Evolutionary conservation across 2,113 vertebrate genomes (phyloP).

Genomic region (Chascanopsetta lugubris): DNA sequence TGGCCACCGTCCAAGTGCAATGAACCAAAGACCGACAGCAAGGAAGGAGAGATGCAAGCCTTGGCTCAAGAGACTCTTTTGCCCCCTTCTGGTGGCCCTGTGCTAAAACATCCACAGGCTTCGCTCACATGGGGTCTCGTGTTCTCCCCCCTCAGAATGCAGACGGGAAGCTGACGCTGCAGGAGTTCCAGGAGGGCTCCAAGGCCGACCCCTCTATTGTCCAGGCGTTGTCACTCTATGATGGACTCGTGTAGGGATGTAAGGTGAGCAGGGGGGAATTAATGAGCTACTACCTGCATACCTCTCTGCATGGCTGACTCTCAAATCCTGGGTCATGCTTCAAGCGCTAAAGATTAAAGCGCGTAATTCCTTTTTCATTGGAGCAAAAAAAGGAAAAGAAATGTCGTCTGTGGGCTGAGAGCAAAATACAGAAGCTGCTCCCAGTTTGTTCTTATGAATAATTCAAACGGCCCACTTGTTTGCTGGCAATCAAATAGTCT

Average conservation of each 20-base stretch:
- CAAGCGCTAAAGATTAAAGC: constrained; percentile 15
- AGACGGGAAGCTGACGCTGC: constrained; percentile 94
- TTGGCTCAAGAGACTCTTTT: constrained; percentile 35
- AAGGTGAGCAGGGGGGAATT: constrained; percentile 80
- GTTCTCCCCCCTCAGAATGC: constrained; percentile 85
- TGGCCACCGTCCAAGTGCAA: constrained; percentile 49
- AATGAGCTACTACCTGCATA: constrained; percentile 29
- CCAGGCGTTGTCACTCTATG: constrained; percentile 96
- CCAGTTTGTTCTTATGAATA: constrained; percentile 74
- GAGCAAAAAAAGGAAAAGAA: constrained; percentile 19
- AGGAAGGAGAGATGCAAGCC: neutral
- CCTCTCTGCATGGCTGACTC: constrained; percentile 12
- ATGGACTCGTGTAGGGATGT: constrained; percentile 93
- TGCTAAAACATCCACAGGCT: constrained; percentile 19
- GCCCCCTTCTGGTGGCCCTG: constrained; percentile 67
- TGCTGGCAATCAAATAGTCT: constrained; percentile 74
- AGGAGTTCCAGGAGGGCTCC: constrained; percentile 98
- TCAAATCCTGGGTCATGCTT: constrained; percentile 20
- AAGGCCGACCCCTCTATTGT: constrained; percentile 98
- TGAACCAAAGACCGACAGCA: constrained; percentile 48
- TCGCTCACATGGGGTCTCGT: constrained; percentile 19
- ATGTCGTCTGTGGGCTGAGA: constrained; percentile 26
- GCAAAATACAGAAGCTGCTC: constrained; percentile 56
- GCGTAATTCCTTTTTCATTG: constrained; percentile 21
- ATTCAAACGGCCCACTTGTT: constrained; percentile 73